Evolutionary conservation across 2,797 vertebrate species (phyloP).

Genomic region (Orestias chungarensis): DNA sequence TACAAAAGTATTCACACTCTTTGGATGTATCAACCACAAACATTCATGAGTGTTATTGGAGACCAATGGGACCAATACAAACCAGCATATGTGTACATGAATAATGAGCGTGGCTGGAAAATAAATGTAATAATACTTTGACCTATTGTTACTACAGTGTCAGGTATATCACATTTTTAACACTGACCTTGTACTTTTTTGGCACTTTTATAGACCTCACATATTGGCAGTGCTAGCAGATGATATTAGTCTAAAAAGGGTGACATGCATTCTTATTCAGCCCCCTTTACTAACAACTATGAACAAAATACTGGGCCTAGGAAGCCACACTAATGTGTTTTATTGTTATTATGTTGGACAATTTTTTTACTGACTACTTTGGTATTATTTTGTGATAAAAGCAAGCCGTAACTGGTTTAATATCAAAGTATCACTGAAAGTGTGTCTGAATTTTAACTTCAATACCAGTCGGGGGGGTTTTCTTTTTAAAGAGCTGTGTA

Average conservation of each 20-base stretch:
- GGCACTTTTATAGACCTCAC: neutral
- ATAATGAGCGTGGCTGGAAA: neutral
- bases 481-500: constrained; percentile 68
- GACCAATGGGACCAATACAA: neutral
- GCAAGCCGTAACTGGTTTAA: neutral
- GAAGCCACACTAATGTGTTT: neutral
- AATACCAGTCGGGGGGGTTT: constrained; percentile 62
- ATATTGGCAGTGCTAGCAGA: neutral
- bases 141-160: neutral
- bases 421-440: constrained; percentile 46
- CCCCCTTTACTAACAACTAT: neutral
- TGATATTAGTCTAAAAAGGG: neutral
- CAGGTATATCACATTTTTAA: neutral
- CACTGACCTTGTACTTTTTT: neutral
- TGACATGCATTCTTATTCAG: neutral
- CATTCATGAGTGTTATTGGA: neutral
- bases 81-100: neutral
- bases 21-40: neutral
- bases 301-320: neutral
- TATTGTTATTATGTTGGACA: neutral
- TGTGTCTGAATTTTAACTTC: constrained; percentile 49
- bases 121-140: neutral
- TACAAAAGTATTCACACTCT: neutral
- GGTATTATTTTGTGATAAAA: neutral
- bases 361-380: no score